A percentile compares a stretch with the other conserved stretches of the same genome.
phyloP scores from a whole-genome alignment of 2,888 invertebrate genomes.

The Norana najaformis region DNA sequence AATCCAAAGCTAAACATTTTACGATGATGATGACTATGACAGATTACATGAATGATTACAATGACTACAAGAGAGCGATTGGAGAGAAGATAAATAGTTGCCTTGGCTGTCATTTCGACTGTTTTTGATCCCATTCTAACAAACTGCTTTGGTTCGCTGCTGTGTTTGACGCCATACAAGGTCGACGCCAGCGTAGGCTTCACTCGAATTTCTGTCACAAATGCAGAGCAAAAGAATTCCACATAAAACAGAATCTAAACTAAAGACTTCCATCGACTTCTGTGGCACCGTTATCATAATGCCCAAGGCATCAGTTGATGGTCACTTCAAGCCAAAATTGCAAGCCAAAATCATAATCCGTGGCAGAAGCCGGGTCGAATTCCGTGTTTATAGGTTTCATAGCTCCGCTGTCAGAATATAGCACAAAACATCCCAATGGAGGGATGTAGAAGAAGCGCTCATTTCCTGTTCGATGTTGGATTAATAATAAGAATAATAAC shows the following conservation, averaged over 20 bases:
- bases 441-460: no score
- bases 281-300: no score
- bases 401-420: no score
- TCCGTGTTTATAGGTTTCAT: no score
- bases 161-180: neutral
- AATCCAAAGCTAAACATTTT: neutral
- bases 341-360: no score
- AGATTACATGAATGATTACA: neutral
- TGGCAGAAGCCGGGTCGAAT: no score
- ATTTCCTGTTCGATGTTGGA: no score
- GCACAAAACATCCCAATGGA: no score
- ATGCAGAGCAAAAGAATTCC: neutral
- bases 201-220: neutral
- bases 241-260: neutral
- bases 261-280: neutral
- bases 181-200: neutral
- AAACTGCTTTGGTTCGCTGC: neutral
- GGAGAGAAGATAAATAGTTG: neutral
- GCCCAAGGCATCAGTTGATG: no score
- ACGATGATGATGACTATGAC: neutral
- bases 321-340: no score
- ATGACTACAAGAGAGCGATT: neutral
- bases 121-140: neutral
- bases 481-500: no score
- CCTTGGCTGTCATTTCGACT: constrained; percentile 16